Conservation (phyloP, 2,113 vertebrate species). For the Stigmatopora nigra region DNA sequence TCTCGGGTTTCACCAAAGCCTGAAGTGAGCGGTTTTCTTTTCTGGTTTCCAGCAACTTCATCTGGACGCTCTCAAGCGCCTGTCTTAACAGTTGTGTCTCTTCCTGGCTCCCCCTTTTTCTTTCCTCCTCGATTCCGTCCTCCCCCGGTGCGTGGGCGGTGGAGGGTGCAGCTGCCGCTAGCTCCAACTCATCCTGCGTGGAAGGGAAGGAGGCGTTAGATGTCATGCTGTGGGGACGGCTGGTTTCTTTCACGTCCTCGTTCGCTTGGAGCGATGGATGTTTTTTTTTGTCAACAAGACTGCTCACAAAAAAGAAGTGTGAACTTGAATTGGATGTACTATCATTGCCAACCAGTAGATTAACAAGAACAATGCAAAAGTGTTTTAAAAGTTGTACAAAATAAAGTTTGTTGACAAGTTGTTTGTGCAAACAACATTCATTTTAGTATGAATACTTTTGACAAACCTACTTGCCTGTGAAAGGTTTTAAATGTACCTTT, state of each 20-base stretch:
- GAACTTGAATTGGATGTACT: too few species aligned
- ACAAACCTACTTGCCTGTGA: too few species aligned
- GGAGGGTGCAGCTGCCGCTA: conserved; percentile 8
- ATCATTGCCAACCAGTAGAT: too few species aligned
- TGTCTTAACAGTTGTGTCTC: conserved; percentile 73
- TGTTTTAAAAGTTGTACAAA: too few species aligned
- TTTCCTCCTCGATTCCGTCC: conserved; percentile 28
- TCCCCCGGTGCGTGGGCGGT: conserved; percentile 17
- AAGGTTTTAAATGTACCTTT: too few species aligned
- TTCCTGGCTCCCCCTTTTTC: conserved; percentile 42
- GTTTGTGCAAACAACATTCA: too few species aligned
- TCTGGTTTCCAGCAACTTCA: conserved; percentile 72
- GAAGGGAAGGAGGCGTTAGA: conserved; percentile 75
- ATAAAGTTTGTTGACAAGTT: too few species aligned
- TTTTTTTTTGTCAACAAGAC: conserved; percentile 58
- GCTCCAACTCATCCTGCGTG: conserved; percentile 72
- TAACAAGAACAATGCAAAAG: too few species aligned
- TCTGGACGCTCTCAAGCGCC: conserved; percentile 72
- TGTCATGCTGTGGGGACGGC: conserved; percentile 68
- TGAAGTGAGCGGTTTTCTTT: conserved; percentile 71
- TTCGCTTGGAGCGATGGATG: conserved; percentile 52
- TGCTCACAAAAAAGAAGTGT: not conserved
- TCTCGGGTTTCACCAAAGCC: conserved; percentile 65
- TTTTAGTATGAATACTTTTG: too few species aligned
- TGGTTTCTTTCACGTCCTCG: conserved; percentile 52